Base-by-base conservation (phyloP, 2,888 invertebrate genomes). In the Gastracanthus pulcherrimus region DNA sequence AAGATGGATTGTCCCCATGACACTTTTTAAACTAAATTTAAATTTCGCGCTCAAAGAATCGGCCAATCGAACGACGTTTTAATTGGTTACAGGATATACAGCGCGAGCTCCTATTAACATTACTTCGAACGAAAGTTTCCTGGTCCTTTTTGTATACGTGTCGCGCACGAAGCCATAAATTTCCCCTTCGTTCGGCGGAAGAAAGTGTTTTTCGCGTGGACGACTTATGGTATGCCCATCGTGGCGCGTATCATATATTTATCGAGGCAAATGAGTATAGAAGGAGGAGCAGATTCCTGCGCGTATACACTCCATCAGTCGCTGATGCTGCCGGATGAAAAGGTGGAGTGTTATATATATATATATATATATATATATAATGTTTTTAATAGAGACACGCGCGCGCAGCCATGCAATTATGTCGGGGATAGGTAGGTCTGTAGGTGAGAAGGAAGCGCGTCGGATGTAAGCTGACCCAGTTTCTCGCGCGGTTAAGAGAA, bases 401-500 rank as follows among this genome's bases (percentile, higher is more conserved):
- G n/a, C n/a, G n/a, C n/a, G n/a, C 9, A 5, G 55, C 55, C 11
- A n/a, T 11, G 55, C 38, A 29, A 48, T 13, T 79, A 76, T 83
- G 80, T 83, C 82, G 80, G 48, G 74, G 31, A 34, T 85, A 87
- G 87, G 87, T 87, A 86, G 88, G 90, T 90, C 89, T 88, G 86
- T 88, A 87, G 89, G 88, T 89, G 88, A 89, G 85, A 81, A 86
- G 86, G 88, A 84, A 89, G 86, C 84, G 85, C 16, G 58, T 23
- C n/a, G 26, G 34, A 48, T 3, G 11, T 29, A 87, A 85, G 86
- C 72, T 88, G 90, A 87, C 91, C 90, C 86, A 89, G 89, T 89
- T 85, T 87, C 82, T 90, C 90, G 31, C 88, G 89, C 89, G 89
- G 88, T n/a, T n/a, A n/a, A 86, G 88, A 85, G 83, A 85, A 84